phyloP scores from a whole-genome alignment of 1,140 invertebrate genomes.

The Drosophila nikananu region DNA sequence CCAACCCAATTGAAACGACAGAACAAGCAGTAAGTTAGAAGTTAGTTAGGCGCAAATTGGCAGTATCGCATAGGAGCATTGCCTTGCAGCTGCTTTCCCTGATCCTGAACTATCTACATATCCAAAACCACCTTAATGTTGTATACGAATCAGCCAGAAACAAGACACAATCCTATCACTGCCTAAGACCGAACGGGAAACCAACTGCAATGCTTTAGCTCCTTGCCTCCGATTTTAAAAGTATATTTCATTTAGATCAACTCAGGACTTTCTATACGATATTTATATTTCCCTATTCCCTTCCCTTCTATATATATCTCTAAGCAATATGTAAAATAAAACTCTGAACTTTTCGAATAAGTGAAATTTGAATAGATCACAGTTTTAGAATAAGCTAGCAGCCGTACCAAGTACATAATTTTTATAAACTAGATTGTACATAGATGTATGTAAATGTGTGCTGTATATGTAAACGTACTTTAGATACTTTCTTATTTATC shows the following conservation, averaged over 20 bases:
- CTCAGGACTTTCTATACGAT: slow-evolving; percentile 66
- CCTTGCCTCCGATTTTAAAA: not conserved
- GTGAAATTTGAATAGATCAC: slow-evolving; percentile 29
- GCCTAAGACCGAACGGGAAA: slow-evolving; percentile 13
- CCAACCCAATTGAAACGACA: slow-evolving; percentile 24
- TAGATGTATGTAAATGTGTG: slow-evolving; percentile 49
- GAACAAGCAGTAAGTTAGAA: slow-evolving; percentile 18
- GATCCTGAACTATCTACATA: slow-evolving; percentile 7
- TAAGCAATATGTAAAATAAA: slow-evolving; percentile 68
- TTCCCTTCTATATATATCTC: slow-evolving; percentile 12
- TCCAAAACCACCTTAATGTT: not conserved
- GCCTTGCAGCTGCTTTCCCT: slow-evolving; percentile 6
- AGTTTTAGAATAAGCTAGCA: slow-evolving; percentile 57
- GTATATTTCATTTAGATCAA: slow-evolving; percentile 45
- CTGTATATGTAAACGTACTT: slow-evolving; percentile 65
- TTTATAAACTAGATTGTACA: slow-evolving; percentile 36
- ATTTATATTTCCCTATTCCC: slow-evolving; percentile 22
- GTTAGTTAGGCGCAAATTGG: slow-evolving; percentile 25
- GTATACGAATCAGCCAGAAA: slow-evolving; percentile 17
- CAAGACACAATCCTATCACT: slow-evolving; percentile 17
- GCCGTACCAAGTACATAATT: slow-evolving; percentile 69
- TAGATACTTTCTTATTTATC: slow-evolving; percentile 50
- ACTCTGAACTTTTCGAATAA: slow-evolving; percentile 35
- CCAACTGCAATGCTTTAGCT: slow-evolving; percentile 16
- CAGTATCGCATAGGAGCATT: not conserved